Conservation (phyloP, 2,888 invertebrate genomes). For the Blomia tropicalis region DNA sequence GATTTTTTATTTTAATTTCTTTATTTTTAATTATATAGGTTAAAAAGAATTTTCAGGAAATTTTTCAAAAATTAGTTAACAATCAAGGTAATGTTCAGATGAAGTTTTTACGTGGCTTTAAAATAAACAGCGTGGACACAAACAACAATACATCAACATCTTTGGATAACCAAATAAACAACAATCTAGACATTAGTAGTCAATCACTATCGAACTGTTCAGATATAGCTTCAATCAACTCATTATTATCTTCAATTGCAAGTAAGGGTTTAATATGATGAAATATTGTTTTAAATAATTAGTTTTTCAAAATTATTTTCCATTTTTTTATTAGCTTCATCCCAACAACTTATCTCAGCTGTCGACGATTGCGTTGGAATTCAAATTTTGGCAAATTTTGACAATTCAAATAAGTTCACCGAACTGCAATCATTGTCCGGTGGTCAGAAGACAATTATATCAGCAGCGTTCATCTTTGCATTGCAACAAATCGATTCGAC, state of each 20-base stretch:
- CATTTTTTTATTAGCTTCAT: no score
- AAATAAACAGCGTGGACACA: neutral
- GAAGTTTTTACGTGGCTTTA: neutral
- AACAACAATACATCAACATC: neutral
- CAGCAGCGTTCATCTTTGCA: constrained; percentile 90
- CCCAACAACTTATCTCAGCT: no score
- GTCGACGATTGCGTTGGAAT: constrained; percentile 65
- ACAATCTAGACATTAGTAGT: no score
- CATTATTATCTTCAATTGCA: neutral
- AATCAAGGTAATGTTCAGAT: neutral
- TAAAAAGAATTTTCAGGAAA: neutral
- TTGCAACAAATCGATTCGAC: constrained; percentile 99
- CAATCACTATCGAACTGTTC: no score
- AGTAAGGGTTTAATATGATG: neutral
- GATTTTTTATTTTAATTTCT: neutral
- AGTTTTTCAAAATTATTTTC: no score
- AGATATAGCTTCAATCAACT: neutral
- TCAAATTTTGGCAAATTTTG: constrained; percentile 76
- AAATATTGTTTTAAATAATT: no score
- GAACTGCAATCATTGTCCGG: constrained; percentile 99
- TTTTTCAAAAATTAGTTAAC: neutral
- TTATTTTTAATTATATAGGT: neutral
- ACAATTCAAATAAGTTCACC: constrained; percentile 84
- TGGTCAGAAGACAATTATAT: constrained; percentile 96
- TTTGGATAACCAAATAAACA: neutral